Evolutionary conservation across 1,140 invertebrate genomes (phyloP).

Genomic region (Drosophila mojavensis): DNA sequence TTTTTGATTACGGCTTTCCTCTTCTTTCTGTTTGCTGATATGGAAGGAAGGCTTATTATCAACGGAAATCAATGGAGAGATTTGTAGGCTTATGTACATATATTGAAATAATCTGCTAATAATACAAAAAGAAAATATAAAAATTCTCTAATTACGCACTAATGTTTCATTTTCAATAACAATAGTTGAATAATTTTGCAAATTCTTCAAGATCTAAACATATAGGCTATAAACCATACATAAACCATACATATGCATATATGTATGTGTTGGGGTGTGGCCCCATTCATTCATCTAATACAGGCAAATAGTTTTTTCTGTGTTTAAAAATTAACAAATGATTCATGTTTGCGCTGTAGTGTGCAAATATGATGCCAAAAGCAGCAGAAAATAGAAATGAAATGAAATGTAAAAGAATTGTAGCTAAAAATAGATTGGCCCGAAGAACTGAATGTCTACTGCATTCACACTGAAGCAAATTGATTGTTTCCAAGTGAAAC

Average conservation of each 20-base stretch:
- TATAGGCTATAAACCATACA: not conserved
- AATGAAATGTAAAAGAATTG: slow-evolving; percentile 5
- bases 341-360: slow-evolving; percentile 27
- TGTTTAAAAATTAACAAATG: slow-evolving; percentile 32
- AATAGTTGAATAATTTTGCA: slow-evolving; percentile 12
- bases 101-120: slow-evolving; percentile 15
- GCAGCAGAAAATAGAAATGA: slow-evolving; percentile 21
- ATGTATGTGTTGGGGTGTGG: slow-evolving; percentile 36
- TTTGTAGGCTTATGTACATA: not conserved
- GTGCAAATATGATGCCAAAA: slow-evolving; percentile 34
- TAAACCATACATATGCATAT: slow-evolving; percentile 5
- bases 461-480: slow-evolving; percentile 16
- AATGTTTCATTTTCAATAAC: slow-evolving; percentile 38
- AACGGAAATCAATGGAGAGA: slow-evolving; percentile 49
- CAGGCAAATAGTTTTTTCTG: slow-evolving; percentile 7
- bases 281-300: slow-evolving; percentile 35
- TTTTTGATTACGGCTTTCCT: slow-evolving; percentile 43
- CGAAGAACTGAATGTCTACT: slow-evolving; percentile 4
- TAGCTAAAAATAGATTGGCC: slow-evolving; percentile 26
- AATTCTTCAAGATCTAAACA: slow-evolving; percentile 7
- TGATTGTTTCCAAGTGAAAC: not conserved
- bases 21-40: not conserved
- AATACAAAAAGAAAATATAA: slow-evolving; percentile 9
- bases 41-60: slow-evolving; percentile 22
- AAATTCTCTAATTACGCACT: slow-evolving; percentile 40